Conservation (phyloP, 2,113 vertebrate genomes). For the Sinocyclocheilus anophthalmus region DNA sequence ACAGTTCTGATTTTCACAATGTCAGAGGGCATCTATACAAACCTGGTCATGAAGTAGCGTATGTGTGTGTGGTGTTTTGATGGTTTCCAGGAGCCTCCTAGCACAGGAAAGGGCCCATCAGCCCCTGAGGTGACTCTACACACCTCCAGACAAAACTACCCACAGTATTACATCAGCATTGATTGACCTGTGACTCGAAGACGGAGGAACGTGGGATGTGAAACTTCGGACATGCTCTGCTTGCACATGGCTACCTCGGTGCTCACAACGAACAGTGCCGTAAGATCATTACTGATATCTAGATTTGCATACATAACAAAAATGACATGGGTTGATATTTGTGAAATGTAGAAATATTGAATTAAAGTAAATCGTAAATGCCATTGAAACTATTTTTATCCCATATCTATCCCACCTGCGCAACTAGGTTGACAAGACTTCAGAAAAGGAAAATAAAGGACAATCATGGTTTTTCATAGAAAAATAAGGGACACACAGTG, state of each 20-base stretch:
- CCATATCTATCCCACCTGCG: too few species aligned
- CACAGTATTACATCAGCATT: conserved; percentile 72
- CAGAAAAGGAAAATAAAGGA: too few species aligned
- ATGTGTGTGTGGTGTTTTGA: conserved; percentile 48
- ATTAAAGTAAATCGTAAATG: too few species aligned
- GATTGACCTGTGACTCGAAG: conserved; percentile 57
- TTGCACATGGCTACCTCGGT: conserved; percentile 51
- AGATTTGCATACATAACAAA: background rate
- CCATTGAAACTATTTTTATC: too few species aligned
- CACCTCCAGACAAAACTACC: conserved; percentile 71
- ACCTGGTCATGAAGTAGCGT: conserved; percentile 58
- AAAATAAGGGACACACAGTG: too few species aligned
- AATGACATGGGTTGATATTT: background rate
- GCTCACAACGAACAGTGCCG: conserved; percentile 54
- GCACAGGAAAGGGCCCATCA: conserved; percentile 65
- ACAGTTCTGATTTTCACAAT: conserved; percentile 74
- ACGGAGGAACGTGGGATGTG: conserved; percentile 11
- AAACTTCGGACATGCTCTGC: conserved; percentile 59
- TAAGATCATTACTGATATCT: conserved; percentile 25
- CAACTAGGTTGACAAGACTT: too few species aligned
- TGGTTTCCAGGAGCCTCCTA: conserved; percentile 49
- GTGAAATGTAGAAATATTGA: too few species aligned
- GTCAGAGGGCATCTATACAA: conserved; percentile 65
- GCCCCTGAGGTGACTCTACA: conserved; percentile 64
- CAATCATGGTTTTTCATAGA: too few species aligned